A percentile compares a stretch with the other conserved stretches of the same genome.
Evolutionary conservation across 1,140 invertebrate genomes (phyloP).

Genomic region (Argopecten irradians): DNA sequence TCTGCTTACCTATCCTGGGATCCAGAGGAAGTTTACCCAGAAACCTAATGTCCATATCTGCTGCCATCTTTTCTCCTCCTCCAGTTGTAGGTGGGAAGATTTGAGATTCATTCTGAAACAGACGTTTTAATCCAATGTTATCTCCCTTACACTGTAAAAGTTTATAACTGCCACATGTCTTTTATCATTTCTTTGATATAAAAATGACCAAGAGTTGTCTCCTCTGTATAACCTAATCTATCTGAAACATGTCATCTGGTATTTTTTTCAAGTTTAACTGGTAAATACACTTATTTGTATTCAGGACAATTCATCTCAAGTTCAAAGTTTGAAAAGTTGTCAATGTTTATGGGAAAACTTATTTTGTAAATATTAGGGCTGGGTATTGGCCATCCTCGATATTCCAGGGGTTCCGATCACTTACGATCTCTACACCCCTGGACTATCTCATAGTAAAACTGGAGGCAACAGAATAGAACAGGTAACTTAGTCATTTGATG

Average conservation of each 20-base stretch:
- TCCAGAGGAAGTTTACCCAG: constrained; percentile 78
- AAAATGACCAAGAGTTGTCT: neutral
- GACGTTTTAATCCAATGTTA: neutral
- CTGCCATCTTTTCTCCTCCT: constrained; percentile 87
- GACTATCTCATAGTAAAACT: too few relatives aligned
- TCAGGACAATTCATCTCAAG: too few relatives aligned
- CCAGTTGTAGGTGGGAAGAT: constrained; percentile 88
- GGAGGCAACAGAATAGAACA: too few relatives aligned
- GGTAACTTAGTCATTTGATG: too few relatives aligned
- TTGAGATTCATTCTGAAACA: constrained; percentile 83
- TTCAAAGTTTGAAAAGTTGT: too few relatives aligned
- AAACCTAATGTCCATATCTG: constrained; percentile 87
- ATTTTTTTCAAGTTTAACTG: neutral
- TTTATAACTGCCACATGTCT: neutral
- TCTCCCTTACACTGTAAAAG: neutral
- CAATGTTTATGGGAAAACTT: too few relatives aligned
- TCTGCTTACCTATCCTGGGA: constrained; percentile 73
- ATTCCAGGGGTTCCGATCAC: too few relatives aligned
- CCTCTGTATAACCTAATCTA: neutral
- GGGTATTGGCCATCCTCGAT: too few relatives aligned
- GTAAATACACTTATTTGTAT: too few relatives aligned
- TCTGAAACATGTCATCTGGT: neutral
- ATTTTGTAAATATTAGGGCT: too few relatives aligned
- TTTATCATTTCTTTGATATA: neutral
- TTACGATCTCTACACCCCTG: too few relatives aligned